Conservation (phyloP, 2,888 invertebrate genomes). For the Icerya purchasi region DNA sequence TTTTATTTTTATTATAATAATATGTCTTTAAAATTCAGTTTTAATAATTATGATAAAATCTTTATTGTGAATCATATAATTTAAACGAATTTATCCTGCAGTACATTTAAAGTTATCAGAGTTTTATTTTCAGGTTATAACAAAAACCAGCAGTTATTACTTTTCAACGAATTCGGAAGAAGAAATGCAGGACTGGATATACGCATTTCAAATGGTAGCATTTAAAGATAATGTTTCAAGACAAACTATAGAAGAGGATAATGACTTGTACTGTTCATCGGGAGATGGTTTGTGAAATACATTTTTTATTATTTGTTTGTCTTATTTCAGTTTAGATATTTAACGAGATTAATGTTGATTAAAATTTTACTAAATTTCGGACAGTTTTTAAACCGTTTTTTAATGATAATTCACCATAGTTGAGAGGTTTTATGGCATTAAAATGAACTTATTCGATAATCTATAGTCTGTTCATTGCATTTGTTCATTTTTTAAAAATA, state of each 20-base stretch:
- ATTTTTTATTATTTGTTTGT: not conserved
- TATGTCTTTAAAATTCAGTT: too few species aligned
- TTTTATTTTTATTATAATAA: too few species aligned
- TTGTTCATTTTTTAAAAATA: too few species aligned
- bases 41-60: too few species aligned
- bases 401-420: too few species aligned
- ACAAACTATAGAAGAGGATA: slow-evolving; percentile 58
- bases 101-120: too few species aligned
- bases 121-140: slow-evolving; percentile 43
- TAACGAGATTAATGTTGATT: not conserved
- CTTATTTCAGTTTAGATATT: too few species aligned
- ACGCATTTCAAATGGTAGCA: slow-evolving; percentile 56
- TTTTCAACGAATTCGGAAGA: slow-evolving; percentile 43
- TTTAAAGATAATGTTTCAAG: slow-evolving; percentile 43
- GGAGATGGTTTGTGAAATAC: slow-evolving; percentile 35
- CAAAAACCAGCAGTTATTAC: slow-evolving; percentile 39
- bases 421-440: too few species aligned
- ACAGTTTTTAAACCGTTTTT: not conserved
- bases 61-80: too few species aligned
- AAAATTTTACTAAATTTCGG: not conserved
- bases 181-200: slow-evolving; percentile 55
- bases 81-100: too few species aligned
- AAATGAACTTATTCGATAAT: too few species aligned
- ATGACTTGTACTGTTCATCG: slow-evolving; percentile 69
- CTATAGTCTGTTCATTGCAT: too few species aligned